Base-by-base conservation (phyloP, 2,888 invertebrate genomes). In the Frankliniella intonsa region DNA sequence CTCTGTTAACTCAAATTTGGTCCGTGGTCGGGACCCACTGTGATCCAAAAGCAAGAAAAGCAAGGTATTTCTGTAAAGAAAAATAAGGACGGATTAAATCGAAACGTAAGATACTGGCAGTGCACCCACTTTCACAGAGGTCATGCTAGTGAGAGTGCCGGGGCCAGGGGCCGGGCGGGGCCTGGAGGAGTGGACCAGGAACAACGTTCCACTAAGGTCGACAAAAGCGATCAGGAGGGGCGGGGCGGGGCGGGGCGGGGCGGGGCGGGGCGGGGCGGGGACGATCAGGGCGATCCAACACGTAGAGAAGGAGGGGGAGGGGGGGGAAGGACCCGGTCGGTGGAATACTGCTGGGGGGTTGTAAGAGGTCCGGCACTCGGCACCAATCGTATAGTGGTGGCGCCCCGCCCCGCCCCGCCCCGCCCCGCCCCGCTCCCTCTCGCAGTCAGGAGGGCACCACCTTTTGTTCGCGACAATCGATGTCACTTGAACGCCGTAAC, bases 391-490 rank as follows among this genome's bases (percentile, higher is more conserved):
- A n/a, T 76, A 25, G 69, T 25, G 55, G 55, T 55, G 55, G 55
- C 12, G 55, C 55, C 55, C 8, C 14, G 69, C 22, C 69, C 7
- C 8, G n/a, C 22, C 69, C 55, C 55, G 3, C 62, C 62, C 62
- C 17, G 19, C 55, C 55, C 55, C 55, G 2, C 55, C 14, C 55
- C 17, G 2, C 55, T 17, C 55, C 62, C 55, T 11, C 8, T 9
- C 12, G 69, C 12, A 25, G 22, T 22, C 25, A 12, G 12, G 9
- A 22, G 22, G 25, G 9, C 69, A 25, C 69, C 69, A 22, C 25
- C 69, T 76, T 76, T 76, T 76, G 69, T 76, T 76, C 9, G 69
- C 69, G 69, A 76, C 69, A 76, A 76, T 76, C 69, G 69, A 76
- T 22, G 69, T 25, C 69, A 76, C 69, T 76, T 25, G 22, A 76